Evolutionary conservation across 2,888 invertebrate species (phyloP), one percentile per base, ranked within the genome.

Genomic region (Megalurothrips usitatus): DNA sequence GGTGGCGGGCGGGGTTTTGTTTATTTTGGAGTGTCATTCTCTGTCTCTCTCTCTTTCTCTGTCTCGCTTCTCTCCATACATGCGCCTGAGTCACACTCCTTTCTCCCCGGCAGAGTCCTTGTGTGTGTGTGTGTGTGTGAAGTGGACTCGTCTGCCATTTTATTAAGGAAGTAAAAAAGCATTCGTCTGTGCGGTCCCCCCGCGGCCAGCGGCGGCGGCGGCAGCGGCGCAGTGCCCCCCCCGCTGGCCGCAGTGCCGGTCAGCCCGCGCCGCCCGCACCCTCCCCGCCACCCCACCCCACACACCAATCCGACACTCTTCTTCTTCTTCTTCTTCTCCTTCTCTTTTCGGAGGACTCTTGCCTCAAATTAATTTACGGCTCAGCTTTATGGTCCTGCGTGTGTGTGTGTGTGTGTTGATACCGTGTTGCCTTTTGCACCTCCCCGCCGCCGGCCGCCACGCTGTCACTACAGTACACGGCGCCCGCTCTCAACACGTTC

Each of bases 131-230:
- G 26, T 75, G 68, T 75, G 68, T 75, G 68, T 26, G 68, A 75
- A 75, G 68, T 26, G 68, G 23, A 26, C 68, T 26, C 23, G 26
- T 12, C 68, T 75, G 68, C 68, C 68, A 75, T 75, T 75, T 75
- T 75, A 75, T 75, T 75, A 75, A 26, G 68, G 68, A 75, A 75
- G 68, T 75, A 75, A 75, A 75, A 75, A 75, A 23, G 68, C 68
- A 19, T 19, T 19, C 6, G 58, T 19, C 58, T 58, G 14, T 6
- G 58, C 14, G 58, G 58, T 17, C 58, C 19, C 58, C 58, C 14
- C 6, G 58, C 58, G 58, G 58, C 58, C 58, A 58, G 58, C 58
- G 6, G 17, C 2, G 58, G 19, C 58, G 6, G 52, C 52, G 52
- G 14, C 52, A 52, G 52, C 52, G 14, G 52, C n/a, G n/a, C n/a